Base-by-base conservation (phyloP, 1,140 invertebrate species). In the Lepidurus couesii region DNA sequence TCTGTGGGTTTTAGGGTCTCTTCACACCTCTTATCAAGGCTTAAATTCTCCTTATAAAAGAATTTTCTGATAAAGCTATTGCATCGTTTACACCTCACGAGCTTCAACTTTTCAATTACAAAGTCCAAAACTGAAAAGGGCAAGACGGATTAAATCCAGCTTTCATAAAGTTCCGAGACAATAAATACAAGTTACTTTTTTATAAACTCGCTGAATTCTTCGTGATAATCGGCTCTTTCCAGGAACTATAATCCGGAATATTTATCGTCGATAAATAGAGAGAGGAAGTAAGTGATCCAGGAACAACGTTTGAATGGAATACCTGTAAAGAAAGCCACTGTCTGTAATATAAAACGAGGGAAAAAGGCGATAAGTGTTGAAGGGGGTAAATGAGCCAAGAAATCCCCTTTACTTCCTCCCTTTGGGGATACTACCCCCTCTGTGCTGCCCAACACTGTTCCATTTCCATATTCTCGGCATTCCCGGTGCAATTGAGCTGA, bases 11-110 rank as follows among this genome's bases (percentile, higher is more conserved):
- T 65, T 13, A n/a, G 21, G 21, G 53, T 65, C 53, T 65, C 53
- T 65, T 65, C 53, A 65, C 53, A 65, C 53, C 53, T 65, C 53
- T 65, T 65, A 65, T 65, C 53, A 65, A 65, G 53, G 53, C 53
- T 21, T 65, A 65, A 13, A 16, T 65, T 65, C 53, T 65, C 53
- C 53, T 13, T n/a, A 65, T 13, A 13, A 13, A n/a, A 1, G 21
- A 65, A n/a, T 65, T 65, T 65, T n/a, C 9, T 21, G 53, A 65
- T 65, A 65, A 65, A 65, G 53, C 16, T 13, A 65, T 65, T 21
- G 53, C 34, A 65, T 21, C 53, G 53, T 65, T 65, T n/a, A 16
- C n/a, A 10, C n/a, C 53, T 65, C 13, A 65, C 9, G 53, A 65
- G 13, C 6, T 65, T 47, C 21, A 16, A 65, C 13, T 5, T n/a